A percentile compares a stretch with the other conserved stretches of the same genome.
Evolutionary conservation across 2,113 vertebrate species (phyloP).

Genomic region (Rhodinocichla rosea): DNA sequence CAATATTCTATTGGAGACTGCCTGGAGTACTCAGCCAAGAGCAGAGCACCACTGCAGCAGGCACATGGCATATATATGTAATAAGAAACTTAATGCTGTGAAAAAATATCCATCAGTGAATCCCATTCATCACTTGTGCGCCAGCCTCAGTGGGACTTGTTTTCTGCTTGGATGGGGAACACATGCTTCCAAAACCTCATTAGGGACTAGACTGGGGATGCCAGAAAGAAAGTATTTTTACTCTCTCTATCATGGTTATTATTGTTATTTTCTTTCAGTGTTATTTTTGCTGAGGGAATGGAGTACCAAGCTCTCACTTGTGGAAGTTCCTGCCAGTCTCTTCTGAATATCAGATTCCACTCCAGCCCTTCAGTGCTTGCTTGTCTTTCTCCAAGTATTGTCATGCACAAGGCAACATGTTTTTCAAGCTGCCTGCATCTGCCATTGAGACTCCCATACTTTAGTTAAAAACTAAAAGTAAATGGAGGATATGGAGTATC

Average conservation of each 20-base stretch:
- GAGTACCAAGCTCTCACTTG: background rate
- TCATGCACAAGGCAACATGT: background rate
- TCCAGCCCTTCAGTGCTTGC: background rate
- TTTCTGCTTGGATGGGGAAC: background rate
- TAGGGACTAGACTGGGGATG: background rate
- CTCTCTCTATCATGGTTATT: background rate
- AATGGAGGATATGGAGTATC: slow-evolving; percentile 68
- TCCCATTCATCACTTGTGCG: background rate
- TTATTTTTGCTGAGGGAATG: background rate
- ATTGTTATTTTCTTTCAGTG: background rate
- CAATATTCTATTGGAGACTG: background rate
- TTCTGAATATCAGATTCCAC: background rate
- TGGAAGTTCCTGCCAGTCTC: background rate
- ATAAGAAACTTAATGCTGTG: background rate
- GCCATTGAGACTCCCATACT: slow-evolving; percentile 22
- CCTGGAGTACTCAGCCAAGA: background rate
- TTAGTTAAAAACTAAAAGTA: slow-evolving; percentile 71
- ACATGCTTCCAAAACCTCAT: background rate
- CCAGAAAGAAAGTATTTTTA: background rate
- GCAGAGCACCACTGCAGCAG: background rate
- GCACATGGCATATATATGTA: background rate
- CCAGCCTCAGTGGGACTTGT: background rate
- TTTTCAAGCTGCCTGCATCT: slow-evolving; percentile 48
- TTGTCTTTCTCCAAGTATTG: background rate
- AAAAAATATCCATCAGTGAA: background rate